phyloP scores from a whole-genome alignment of 2,797 vertebrate species.

The Brachyrhaphis roseni region DNA sequence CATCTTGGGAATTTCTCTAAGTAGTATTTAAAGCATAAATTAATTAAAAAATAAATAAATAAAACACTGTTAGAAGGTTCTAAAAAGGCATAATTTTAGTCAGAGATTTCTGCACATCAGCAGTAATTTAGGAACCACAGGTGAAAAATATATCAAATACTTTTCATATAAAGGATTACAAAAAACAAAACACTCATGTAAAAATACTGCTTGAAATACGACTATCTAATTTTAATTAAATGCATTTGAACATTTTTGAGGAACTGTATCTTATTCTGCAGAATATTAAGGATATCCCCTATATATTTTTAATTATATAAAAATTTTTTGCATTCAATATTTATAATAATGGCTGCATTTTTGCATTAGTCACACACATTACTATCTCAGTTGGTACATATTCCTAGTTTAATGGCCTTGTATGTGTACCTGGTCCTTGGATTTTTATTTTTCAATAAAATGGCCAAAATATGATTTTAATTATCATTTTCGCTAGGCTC shows the following conservation, averaged over 20 bases:
- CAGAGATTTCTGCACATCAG: conserved; percentile 11
- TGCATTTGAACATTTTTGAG: background rate
- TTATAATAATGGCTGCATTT: background rate
- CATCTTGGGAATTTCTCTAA: background rate
- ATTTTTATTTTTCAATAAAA: conserved; percentile 13
- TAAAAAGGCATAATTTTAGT: background rate
- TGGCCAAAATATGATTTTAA: background rate
- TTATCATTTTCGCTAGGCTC: background rate
- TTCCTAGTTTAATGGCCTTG: conserved; percentile 23
- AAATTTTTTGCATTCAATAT: background rate
- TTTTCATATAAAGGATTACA: conserved; percentile 13
- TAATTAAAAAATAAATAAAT: background rate
- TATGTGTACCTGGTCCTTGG: background rate
- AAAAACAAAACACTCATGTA: background rate
- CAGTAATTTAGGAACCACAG: background rate
- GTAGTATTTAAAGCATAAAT: background rate
- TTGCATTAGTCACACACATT: background rate
- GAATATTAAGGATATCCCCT: background rate
- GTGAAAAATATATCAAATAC: conserved; percentile 2
- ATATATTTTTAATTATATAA: background rate
- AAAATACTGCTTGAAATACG: background rate
- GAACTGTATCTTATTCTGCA: background rate
- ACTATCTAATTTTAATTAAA: background rate
- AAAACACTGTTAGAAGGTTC: background rate
- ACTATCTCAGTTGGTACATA: conserved; percentile 4